Conservation (phyloP, 1,140 invertebrate species). For the Drosophila watanabei region DNA sequence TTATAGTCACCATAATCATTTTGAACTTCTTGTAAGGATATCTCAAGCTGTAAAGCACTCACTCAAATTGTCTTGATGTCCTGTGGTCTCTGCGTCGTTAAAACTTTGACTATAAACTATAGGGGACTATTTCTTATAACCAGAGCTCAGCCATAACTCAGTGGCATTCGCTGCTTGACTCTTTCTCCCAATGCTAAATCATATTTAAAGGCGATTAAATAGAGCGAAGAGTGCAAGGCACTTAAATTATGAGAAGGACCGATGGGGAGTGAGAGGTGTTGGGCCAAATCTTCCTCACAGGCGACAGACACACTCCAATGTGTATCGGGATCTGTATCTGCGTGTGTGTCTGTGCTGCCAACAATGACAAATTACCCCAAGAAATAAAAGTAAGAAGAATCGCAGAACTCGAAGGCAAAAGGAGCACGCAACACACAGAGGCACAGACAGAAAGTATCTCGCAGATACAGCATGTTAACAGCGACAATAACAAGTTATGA, state of each 20-base stretch:
- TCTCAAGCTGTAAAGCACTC: conserved; percentile 25
- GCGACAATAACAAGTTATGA: conserved; percentile 80
- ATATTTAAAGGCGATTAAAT: conserved; percentile 69
- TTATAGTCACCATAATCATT: not conserved
- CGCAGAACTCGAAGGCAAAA: conserved; percentile 7
- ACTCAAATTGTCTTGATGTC: conserved; percentile 4
- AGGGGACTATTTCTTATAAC: conserved; percentile 5
- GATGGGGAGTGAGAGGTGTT: conserved; percentile 23
- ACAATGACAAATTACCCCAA: conserved; percentile 70
- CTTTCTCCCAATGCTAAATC: conserved; percentile 58
- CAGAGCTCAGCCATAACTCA: conserved; percentile 47
- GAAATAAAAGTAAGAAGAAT: conserved; percentile 46
- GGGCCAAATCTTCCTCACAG: conserved; percentile 12
- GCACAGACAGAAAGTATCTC: conserved; percentile 58
- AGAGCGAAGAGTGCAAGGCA: conserved; percentile 39
- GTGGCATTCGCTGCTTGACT: conserved; percentile 20
- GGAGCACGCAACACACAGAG: conserved; percentile 18
- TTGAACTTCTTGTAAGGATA: not conserved
- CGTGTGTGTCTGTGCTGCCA: conserved; percentile 23
- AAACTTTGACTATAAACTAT: conserved; percentile 42
- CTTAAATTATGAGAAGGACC: conserved; percentile 63
- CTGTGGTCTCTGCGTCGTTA: conserved; percentile 6
- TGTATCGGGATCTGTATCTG: conserved; percentile 13
- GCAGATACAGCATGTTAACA: conserved; percentile 79
- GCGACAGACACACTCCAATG: conserved; percentile 7